These are phyloP conservation scores for Elephantulus edwardii DNA, from an alignment of 2,113 vertebrate species.

Conservation along the genomic window DNA sequence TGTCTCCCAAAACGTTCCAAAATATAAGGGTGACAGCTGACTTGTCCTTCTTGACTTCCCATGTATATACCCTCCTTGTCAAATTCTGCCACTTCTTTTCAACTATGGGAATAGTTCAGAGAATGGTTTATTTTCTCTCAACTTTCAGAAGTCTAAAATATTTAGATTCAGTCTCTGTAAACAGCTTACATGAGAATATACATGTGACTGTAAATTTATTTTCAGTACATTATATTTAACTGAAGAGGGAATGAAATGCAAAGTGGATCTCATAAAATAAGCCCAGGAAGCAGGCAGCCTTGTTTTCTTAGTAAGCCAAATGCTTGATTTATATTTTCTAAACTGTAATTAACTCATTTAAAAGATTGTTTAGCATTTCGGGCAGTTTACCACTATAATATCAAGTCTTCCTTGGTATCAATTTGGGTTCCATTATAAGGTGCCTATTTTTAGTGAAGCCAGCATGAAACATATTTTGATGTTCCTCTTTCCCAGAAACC, in stretches of 20 bases:
- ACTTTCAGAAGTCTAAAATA: conserved; percentile 28
- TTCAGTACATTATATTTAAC: conserved; percentile 18
- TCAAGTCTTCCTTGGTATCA: conserved; percentile 41
- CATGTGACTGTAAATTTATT: conserved; percentile 12
- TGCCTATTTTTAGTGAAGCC: conserved; percentile 52
- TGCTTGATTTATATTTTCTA: conserved; percentile 58
- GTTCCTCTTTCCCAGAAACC: conserved; percentile 43
- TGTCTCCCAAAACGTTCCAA: background rate
- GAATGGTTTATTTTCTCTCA: background rate
- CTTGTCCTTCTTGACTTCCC: background rate
- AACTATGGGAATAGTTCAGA: background rate
- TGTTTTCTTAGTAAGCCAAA: conserved; percentile 41
- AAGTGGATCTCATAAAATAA: conserved; percentile 41
- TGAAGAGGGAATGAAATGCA: conserved; percentile 24
- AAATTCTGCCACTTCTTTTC: background rate
- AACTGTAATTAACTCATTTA: conserved; percentile 59
- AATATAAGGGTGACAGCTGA: background rate
- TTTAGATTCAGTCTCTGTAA: conserved; percentile 13
- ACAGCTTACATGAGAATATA: background rate
- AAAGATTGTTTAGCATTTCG: conserved; percentile 58
- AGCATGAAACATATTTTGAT: conserved; percentile 30
- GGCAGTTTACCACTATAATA: conserved; percentile 18
- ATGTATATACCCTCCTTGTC: background rate
- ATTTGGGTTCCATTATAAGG: conserved; percentile 41
- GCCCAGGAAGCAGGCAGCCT: background rate